Percentiles rank a stretch among this genome's conserved stretches.
These are phyloP conservation scores for Drosophila bipectinata DNA, from an alignment of 1,140 invertebrate genomes.

Conservation along the genomic window DNA sequence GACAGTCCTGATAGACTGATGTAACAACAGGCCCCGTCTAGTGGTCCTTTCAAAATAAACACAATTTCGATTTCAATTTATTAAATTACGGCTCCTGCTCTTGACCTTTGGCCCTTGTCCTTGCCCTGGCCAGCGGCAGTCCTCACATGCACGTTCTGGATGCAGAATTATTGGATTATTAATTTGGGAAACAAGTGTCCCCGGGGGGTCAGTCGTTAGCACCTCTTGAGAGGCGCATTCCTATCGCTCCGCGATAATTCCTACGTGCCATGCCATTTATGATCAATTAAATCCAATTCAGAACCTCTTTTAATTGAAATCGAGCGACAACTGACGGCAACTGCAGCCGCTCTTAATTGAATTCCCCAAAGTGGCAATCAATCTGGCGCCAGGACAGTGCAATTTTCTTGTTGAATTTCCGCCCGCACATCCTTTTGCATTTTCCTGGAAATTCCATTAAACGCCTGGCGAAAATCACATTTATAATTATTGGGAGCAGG, in stretches of 20 bases:
- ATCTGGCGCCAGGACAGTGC: conserved; percentile 18
- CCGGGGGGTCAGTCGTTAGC: neutral
- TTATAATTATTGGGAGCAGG: conserved; percentile 23
- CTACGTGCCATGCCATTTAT: conserved; percentile 13
- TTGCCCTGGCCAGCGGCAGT: neutral
- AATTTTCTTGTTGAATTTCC: conserved; percentile 37
- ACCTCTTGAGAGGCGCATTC: neutral
- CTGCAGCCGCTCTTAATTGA: conserved; percentile 22
- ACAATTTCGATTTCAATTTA: conserved; percentile 68
- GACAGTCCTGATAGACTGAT: conserved; percentile 34
- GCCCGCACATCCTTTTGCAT: conserved; percentile 22
- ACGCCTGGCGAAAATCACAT: conserved; percentile 16
- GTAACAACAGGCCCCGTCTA: conserved; percentile 9
- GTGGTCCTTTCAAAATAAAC: conserved; percentile 56
- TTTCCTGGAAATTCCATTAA: conserved; percentile 38
- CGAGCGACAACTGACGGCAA: neutral
- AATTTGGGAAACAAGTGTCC: neutral
- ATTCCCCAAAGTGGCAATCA: conserved; percentile 36
- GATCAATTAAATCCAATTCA: conserved; percentile 28
- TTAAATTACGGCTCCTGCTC: conserved; percentile 50
- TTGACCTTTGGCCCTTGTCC: conserved; percentile 9
- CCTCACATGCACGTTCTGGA: conserved; percentile 7
- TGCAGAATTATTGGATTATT: conserved; percentile 13
- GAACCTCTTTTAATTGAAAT: conserved; percentile 8
- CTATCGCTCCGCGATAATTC: conserved; percentile 9